phyloP scores from a whole-genome alignment of 2,113 vertebrate species.

The Periophthalmus modestus region DNA sequence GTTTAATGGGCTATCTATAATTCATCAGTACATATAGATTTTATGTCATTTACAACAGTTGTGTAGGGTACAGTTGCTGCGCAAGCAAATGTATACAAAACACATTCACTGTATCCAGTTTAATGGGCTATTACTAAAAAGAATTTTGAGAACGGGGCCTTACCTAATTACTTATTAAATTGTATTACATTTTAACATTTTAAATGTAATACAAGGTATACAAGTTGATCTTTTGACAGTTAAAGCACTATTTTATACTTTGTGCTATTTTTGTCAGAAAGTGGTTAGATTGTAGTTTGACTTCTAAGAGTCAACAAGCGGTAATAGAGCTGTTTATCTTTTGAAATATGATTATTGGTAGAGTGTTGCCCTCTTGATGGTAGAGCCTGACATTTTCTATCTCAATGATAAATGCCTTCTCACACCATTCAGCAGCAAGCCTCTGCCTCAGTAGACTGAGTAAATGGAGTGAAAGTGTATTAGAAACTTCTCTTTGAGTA shows the following conservation, averaged over 20 bases:
- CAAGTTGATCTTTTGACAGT: background rate
- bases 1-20: background rate
- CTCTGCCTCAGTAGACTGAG: conserved; percentile 9
- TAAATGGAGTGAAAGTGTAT: conserved; percentile 31
- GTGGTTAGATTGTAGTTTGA: background rate
- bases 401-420: conserved; percentile 27
- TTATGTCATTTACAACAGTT: too few relatives aligned
- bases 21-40: too few relatives aligned
- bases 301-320: background rate
- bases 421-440: conserved; percentile 1
- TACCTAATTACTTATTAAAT: too few relatives aligned
- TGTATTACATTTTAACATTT: too few relatives aligned
- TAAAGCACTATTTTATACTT: background rate
- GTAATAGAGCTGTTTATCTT: background rate
- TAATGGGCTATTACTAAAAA: background rate
- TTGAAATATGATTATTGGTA: background rate
- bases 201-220: background rate
- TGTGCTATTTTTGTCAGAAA: background rate
- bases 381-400: conserved; percentile 17
- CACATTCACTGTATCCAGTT: background rate
- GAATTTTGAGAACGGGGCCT: too few relatives aligned
- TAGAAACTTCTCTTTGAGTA: conserved; percentile 14
- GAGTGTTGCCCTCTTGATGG: background rate
- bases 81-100: background rate
- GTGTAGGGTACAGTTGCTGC: background rate